A percentile compares a stretch with the other conserved stretches of the same genome.
Conservation (phyloP, 30 jellyfish, hydroid and myxozoan genomes). For the Rhopilema esculentum region DNA sequence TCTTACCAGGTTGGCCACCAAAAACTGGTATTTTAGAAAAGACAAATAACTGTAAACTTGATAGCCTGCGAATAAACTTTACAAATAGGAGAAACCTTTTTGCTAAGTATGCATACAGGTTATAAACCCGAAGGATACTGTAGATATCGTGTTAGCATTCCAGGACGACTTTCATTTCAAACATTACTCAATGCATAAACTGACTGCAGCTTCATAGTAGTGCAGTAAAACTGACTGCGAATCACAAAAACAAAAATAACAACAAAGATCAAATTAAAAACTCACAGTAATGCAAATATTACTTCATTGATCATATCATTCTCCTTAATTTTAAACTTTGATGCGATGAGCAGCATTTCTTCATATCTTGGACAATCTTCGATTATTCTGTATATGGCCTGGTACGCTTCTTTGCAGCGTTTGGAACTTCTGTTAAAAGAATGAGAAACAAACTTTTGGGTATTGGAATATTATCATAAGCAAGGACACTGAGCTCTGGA, state of each 20-base stretch:
- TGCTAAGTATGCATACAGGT: too few relatives aligned
- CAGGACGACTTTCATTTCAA: too few relatives aligned
- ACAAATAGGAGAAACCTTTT: too few relatives aligned
- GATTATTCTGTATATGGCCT: background rate
- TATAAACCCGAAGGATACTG: too few relatives aligned
- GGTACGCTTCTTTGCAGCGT: conserved; percentile 18
- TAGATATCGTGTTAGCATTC: too few relatives aligned
- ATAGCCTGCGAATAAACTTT: too few relatives aligned
- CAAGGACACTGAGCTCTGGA: too few relatives aligned
- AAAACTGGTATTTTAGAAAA: too few relatives aligned
- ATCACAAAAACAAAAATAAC: background rate
- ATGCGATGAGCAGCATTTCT: conserved; percentile 4
- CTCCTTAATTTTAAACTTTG: conserved; percentile 1
- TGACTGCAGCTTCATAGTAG: background rate
- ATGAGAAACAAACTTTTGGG: background rate
- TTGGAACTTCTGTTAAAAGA: background rate
- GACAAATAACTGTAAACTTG: too few relatives aligned
- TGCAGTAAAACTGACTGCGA: background rate
- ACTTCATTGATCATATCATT: conserved; percentile 20
- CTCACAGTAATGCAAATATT: conserved; percentile 17
- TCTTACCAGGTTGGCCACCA: too few relatives aligned
- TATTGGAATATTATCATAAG: background rate
- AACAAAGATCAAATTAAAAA: background rate
- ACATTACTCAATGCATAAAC: too few relatives aligned
- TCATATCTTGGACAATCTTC: conserved; percentile 15